These are phyloP conservation scores for Pilophorus perplexus DNA, from an alignment of 2,888 invertebrate genomes.

Conservation along the genomic window DNA sequence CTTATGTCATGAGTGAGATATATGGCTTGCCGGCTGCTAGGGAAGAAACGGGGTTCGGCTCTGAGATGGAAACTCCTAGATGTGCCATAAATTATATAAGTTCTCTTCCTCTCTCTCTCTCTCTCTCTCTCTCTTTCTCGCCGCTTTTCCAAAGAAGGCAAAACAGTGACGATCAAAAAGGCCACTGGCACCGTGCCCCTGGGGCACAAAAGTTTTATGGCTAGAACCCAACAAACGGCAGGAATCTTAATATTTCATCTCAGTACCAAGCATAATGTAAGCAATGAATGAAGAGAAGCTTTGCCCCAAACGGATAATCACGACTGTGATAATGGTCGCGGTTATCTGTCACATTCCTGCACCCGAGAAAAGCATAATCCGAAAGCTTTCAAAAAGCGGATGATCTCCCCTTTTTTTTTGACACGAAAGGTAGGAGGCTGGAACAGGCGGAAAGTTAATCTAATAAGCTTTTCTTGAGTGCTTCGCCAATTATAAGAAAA, in stretches of 20 bases:
- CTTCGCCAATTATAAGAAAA: no score
- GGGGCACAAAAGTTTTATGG: slow-evolving; percentile 30
- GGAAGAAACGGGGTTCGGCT: not conserved
- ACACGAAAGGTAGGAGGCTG: no score
- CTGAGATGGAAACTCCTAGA: slow-evolving; percentile 24
- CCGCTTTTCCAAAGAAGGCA: slow-evolving; percentile 15
- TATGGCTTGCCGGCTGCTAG: not conserved
- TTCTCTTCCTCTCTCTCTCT: slow-evolving; percentile 24
- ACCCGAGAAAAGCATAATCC: no score
- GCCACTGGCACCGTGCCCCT: slow-evolving; percentile 30
- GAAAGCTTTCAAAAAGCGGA: no score
- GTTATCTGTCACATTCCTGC: no score
- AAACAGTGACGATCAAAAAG: slow-evolving; percentile 37
- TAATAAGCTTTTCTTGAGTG: no score
- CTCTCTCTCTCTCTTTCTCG: slow-evolving; percentile 19
- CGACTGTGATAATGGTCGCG: no score
- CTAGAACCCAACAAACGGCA: slow-evolving; percentile 29
- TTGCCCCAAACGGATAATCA: no score
- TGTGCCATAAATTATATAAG: slow-evolving; percentile 26
- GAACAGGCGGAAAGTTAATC: no score
- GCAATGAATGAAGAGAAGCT: slow-evolving; percentile 5
- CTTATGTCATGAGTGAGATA: not conserved
- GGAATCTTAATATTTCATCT: slow-evolving; percentile 27
- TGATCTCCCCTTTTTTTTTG: no score
- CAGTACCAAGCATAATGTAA: slow-evolving; percentile 1